A percentile compares a stretch with the other conserved stretches of the same genome.
These are phyloP conservation scores for Lepidurus packardi DNA, from an alignment of 1,140 invertebrate genomes.

Conservation along the genomic window DNA sequence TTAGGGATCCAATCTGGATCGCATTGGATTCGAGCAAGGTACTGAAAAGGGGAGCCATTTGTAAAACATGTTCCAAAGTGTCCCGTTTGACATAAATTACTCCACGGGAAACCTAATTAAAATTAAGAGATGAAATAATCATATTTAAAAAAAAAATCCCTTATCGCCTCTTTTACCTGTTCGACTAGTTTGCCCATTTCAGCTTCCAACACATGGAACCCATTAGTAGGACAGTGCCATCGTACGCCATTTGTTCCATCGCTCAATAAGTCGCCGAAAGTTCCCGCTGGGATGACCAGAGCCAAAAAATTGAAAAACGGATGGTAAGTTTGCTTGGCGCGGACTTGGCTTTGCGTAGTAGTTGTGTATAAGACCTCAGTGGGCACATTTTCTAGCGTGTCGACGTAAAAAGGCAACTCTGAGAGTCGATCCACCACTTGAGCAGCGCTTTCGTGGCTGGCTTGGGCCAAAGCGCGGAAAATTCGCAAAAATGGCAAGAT, in stretches of 20 bases:
- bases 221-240: neutral
- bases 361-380: neutral
- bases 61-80: neutral
- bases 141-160: too few species aligned
- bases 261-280: neutral
- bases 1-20: neutral
- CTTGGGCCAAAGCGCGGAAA: neutral
- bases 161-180: neutral
- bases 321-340: neutral
- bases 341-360: neutral
- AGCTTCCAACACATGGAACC: neutral
- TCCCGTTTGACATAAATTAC: neutral
- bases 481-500: neutral
- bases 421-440: neutral
- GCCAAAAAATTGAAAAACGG: neutral
- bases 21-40: neutral
- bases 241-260: neutral
- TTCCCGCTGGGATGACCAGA: neutral
- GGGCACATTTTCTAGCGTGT: slow-evolving; percentile 1
- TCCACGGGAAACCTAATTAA: neutral
- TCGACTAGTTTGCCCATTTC: neutral
- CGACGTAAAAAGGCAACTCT: neutral
- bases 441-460: neutral
- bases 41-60: neutral
- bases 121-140: neutral